These are phyloP conservation scores for Cercopithecus diana DNA, from an alignment of 2,797 vertebrate species.

Conservation along the genomic window DNA sequence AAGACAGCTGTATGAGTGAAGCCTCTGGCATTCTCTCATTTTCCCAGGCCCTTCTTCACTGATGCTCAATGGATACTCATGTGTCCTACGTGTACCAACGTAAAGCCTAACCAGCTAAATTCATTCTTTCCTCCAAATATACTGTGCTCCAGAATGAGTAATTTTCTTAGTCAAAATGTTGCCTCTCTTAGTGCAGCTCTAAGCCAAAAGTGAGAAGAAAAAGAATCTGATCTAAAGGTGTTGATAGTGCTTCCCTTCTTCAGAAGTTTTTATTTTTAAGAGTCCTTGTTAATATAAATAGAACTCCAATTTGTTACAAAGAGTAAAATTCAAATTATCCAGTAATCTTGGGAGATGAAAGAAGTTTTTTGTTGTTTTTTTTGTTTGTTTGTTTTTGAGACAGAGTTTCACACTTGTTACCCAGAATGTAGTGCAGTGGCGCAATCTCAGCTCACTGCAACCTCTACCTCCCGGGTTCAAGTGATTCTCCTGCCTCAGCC, in stretches of 20 bases:
- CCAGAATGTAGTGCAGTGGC: no score
- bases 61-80: background rate
- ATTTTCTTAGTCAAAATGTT: background rate
- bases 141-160: background rate
- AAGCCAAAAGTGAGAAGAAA: background rate
- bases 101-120: background rate
- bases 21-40: background rate
- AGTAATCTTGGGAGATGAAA: background rate
- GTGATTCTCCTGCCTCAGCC: no score
- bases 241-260: no score
- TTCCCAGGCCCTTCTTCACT: background rate
- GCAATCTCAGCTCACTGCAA: no score
- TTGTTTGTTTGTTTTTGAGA: no score
- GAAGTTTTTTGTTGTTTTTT: no score
- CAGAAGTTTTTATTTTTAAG: background rate
- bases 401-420: no score
- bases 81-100: background rate
- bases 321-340: background rate
- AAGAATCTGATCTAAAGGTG: background rate
- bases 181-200: background rate
- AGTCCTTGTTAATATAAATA: background rate
- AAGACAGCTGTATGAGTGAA: rapidly evolving
- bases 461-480: no score
- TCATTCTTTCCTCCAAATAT: background rate
- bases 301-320: background rate